phyloP scores from a whole-genome alignment of 1,140 invertebrate genomes.

The Bicyclus anynana region DNA sequence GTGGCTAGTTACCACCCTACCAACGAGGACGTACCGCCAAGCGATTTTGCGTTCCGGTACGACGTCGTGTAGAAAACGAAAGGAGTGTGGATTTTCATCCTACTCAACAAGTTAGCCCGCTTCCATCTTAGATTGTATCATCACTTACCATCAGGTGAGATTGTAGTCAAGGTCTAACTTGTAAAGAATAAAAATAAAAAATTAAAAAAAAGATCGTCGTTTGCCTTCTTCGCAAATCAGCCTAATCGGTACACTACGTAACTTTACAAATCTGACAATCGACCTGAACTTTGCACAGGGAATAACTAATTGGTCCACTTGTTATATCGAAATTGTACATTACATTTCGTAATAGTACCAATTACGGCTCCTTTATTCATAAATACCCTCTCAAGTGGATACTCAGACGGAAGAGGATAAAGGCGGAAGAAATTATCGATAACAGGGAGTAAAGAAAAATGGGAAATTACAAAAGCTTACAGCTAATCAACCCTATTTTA shows the following conservation, averaged over 20 bases:
- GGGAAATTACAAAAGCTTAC: conserved; percentile 67
- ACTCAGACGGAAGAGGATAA: conserved; percentile 59
- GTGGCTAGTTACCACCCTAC: no score
- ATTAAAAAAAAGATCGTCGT: no score
- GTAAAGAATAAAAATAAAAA: no score
- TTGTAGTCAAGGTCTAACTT: no score
- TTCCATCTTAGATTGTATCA: no score
- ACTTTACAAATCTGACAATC: conserved; percentile 27
- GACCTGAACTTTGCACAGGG: conserved; percentile 10
- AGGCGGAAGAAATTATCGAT: conserved; percentile 65
- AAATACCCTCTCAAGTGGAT: conserved; percentile 65
- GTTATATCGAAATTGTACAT: conserved; percentile 41
- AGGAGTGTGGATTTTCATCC: no score
- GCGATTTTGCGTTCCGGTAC: no score
- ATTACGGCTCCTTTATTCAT: conserved; percentile 65
- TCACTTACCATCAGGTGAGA: no score
- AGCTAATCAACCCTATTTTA: no score
- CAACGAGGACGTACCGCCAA: no score
- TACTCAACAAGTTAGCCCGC: no score
- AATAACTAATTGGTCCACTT: conserved; percentile 18
- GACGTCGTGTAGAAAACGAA: no score
- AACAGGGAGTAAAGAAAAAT: conserved; percentile 63
- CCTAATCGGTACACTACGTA: conserved; percentile 30
- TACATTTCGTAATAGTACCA: conserved; percentile 56
- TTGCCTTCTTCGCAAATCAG: conserved; percentile 40